Evolutionary conservation across 2,113 vertebrate species (phyloP).

Genomic region (Pampusana beccarii): DNA sequence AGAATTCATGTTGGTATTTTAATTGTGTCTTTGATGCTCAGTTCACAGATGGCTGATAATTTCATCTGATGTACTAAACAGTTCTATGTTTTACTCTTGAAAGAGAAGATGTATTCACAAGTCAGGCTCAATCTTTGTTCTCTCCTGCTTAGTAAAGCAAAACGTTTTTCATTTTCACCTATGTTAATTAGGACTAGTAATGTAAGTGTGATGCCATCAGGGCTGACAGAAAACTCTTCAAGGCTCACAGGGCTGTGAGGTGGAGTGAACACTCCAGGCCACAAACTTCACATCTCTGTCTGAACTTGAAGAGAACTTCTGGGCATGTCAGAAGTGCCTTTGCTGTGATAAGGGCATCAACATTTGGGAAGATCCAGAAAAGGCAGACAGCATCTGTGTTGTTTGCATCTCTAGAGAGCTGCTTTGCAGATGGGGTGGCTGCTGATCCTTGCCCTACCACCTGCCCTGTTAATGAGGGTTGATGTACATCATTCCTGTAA

Average conservation of each 20-base stretch:
- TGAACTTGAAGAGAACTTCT: not conserved
- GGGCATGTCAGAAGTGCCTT: not conserved
- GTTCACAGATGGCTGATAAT: slow-evolving; percentile 57
- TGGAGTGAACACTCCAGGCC: not conserved
- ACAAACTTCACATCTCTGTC: rapidly evolving
- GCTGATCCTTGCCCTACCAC: not conserved
- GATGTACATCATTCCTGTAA: not conserved
- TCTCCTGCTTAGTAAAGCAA: slow-evolving; percentile 4
- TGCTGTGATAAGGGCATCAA: not conserved
- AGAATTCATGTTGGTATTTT: slow-evolving; percentile 21
- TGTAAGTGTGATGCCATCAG: not conserved
- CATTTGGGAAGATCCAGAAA: not conserved
- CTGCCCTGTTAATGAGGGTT: not conserved
- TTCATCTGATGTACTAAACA: slow-evolving; percentile 33
- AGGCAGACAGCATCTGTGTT: not conserved
- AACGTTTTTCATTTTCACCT: slow-evolving; percentile 47
- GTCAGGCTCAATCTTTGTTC: slow-evolving; percentile 32
- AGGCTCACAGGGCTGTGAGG: not conserved
- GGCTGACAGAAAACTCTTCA: not conserved
- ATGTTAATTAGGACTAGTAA: slow-evolving; percentile 21
- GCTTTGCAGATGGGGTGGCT: not conserved
- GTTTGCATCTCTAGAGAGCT: not conserved
- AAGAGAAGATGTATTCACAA: not conserved
- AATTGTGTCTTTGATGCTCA: slow-evolving; percentile 50
- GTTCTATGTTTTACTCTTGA: slow-evolving; percentile 27